phyloP scores from a whole-genome alignment of 2,113 vertebrate species.

The Eulemur macaco region DNA sequence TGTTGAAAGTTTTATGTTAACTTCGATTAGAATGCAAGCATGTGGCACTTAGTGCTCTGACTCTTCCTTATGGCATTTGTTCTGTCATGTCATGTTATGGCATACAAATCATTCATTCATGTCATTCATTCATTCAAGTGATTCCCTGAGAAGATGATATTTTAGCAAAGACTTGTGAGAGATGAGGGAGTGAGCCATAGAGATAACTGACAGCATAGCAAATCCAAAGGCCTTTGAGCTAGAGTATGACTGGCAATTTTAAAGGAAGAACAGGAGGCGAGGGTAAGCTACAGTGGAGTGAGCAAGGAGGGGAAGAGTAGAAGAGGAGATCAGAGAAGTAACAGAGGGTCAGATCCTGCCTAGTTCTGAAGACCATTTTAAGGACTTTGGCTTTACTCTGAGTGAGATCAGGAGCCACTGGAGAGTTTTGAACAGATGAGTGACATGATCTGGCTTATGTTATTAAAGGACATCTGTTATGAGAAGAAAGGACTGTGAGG shows the following conservation, averaged over 20 bases:
- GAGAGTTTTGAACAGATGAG: not conserved
- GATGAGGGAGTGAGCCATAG: not conserved
- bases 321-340: not conserved
- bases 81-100: not conserved
- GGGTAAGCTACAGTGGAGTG: not conserved
- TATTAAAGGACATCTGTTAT: not conserved
- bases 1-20: not conserved
- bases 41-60: not conserved
- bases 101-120: not conserved
- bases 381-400: not conserved
- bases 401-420: not conserved
- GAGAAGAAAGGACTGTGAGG: not conserved
- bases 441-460: not conserved
- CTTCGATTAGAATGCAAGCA: not conserved
- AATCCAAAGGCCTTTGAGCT: not conserved
- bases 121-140: not conserved
- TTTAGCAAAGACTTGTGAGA: constrained; percentile 3
- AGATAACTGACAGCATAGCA: not conserved
- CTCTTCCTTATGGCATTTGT: not conserved
- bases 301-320: not conserved
- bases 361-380: not conserved
- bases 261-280: not conserved
- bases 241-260: not conserved
- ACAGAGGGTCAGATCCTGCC: not conserved
- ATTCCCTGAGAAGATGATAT: not conserved